These are phyloP conservation scores for Carcina quercana DNA, from an alignment of 2,888 invertebrate species.

Conservation along the genomic window DNA sequence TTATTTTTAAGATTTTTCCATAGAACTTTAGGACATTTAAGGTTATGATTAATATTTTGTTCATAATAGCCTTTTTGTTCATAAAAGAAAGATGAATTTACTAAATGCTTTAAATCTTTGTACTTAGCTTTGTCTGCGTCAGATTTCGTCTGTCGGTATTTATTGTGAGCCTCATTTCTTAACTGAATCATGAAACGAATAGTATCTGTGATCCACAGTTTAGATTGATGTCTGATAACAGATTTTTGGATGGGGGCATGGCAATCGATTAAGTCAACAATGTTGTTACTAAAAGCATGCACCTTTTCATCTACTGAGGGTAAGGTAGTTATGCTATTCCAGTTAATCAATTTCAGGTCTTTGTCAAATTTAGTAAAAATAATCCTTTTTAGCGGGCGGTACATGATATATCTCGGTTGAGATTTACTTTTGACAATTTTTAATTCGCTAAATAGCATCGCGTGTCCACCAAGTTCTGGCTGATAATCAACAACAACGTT, in stretches of 20 bases:
- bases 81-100: background rate
- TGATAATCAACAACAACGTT: too few relatives aligned
- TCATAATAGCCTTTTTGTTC: background rate
- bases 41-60: background rate
- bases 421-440: too few relatives aligned
- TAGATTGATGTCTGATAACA: background rate
- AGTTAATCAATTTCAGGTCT: too few relatives aligned
- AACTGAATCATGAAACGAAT: background rate
- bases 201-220: background rate
- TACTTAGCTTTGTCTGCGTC: background rate
- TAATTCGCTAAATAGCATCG: too few relatives aligned
- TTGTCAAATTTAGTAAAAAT: too few relatives aligned
- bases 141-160: background rate
- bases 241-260: background rate
- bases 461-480: too few relatives aligned
- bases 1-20: conserved; percentile 1
- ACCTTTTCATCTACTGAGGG: too few relatives aligned
- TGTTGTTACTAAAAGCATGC: background rate
- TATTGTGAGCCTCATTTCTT: background rate
- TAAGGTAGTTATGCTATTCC: too few relatives aligned
- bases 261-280: background rate
- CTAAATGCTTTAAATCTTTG: background rate
- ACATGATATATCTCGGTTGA: too few relatives aligned
- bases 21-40: background rate
- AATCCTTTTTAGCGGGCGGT: too few relatives aligned